Conservation (phyloP, 2,888 invertebrate species). For the Chirona hameri region DNA sequence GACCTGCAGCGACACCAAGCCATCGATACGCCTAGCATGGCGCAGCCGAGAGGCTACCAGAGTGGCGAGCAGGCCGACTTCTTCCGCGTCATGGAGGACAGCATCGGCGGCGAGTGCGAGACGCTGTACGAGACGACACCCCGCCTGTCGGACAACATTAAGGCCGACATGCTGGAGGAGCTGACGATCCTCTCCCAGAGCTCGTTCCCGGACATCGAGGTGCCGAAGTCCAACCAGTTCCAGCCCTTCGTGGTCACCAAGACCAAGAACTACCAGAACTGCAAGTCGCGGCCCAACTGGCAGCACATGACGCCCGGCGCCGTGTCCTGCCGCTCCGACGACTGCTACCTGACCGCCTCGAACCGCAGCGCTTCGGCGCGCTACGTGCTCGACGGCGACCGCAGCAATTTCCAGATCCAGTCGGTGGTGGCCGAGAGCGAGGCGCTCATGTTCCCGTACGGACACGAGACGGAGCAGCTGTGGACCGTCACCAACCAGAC, state of each 20-base stretch:
- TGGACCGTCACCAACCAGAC: constrained; percentile 26
- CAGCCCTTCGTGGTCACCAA: constrained; percentile 46
- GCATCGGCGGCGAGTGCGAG: constrained; percentile 45
- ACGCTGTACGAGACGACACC: constrained; percentile 43
- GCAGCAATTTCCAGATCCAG: constrained; percentile 1
- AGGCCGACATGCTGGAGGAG: constrained; percentile 30
- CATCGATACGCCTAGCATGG: background rate
- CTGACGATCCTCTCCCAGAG: background rate
- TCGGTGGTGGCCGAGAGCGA: constrained; percentile 26
- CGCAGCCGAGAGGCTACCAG: constrained; percentile 8
- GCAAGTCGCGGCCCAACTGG: constrained; percentile 44
- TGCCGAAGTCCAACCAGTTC: constrained; percentile 33
- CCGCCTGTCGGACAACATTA: constrained; percentile 37
- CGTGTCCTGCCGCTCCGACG: constrained; percentile 1
- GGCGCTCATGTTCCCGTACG: constrained; percentile 1
- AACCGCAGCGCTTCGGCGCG: background rate
- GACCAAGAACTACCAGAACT: constrained; percentile 49
- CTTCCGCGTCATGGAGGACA: constrained; percentile 43
- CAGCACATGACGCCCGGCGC: constrained; percentile 30
- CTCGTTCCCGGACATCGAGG: background rate
- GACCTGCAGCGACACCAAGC: constrained; percentile 42
- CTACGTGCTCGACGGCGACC: constrained; percentile 22
- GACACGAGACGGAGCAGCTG: constrained; percentile 2
- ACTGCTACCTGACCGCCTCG: constrained; percentile 12
- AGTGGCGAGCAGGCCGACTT: constrained; percentile 38